A percentile compares a stretch with the other conserved stretches of the same genome.
Conservation (phyloP, 2,888 invertebrate genomes). For the Epinotia ramella region DNA sequence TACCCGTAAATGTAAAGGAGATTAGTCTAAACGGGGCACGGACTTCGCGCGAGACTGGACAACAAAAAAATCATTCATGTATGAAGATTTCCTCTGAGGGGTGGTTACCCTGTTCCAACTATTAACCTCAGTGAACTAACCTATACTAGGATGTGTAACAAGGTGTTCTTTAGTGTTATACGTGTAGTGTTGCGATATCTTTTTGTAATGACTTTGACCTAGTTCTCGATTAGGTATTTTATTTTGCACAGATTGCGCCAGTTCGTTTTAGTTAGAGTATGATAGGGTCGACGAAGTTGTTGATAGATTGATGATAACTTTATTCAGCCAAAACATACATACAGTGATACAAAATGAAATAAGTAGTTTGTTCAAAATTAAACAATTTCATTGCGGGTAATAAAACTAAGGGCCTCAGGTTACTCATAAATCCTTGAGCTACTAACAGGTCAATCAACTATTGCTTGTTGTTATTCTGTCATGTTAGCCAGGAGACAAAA, state of each 20-base stretch:
- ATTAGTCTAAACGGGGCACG: constrained; percentile 41
- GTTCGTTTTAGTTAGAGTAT: neutral
- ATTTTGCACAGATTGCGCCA: constrained; percentile 1
- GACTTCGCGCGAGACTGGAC: constrained; percentile 42
- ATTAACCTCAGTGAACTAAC: constrained; percentile 25
- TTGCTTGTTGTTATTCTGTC: no score
- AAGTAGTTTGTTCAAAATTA: no score
- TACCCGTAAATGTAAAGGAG: constrained; percentile 36
- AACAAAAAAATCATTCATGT: constrained; percentile 45
- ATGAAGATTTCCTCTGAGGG: constrained; percentile 44
- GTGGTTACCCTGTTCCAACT: constrained; percentile 41
- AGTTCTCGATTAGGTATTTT: constrained; percentile 1
- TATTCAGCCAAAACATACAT: no score
- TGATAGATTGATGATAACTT: no score
- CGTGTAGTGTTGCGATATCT: constrained; percentile 7
- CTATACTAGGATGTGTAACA: constrained; percentile 10
- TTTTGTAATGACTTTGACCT: constrained; percentile 14
- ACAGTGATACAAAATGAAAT: no score
- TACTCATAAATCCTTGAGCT: no score
- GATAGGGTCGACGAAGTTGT: no score
- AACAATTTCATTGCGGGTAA: no score
- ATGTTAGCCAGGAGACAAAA: no score
- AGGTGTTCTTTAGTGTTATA: constrained; percentile 4
- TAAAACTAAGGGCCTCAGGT: no score
- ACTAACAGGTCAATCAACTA: no score